These are phyloP conservation scores for Rattus norvegicus DNA, from an alignment of 2,113 vertebrate genomes.

Conservation along the genomic window DNA sequence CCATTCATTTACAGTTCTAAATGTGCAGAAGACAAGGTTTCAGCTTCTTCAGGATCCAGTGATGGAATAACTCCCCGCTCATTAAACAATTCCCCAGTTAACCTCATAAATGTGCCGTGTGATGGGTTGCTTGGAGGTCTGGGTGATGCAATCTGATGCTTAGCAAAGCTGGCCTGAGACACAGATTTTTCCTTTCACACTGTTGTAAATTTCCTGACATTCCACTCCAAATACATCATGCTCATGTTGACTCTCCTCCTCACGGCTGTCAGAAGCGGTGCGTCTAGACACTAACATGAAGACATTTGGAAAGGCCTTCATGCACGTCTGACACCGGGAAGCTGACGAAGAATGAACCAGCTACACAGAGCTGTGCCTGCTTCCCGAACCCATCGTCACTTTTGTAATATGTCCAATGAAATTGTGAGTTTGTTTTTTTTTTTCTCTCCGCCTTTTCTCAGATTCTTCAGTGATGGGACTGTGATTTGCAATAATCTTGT, in stretches of 20 bases:
- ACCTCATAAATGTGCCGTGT: not conserved
- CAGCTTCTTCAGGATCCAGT: not conserved
- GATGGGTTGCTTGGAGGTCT: not conserved
- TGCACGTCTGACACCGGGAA: constrained; percentile 51
- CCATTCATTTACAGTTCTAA: not conserved
- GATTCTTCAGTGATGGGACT: constrained; percentile 80
- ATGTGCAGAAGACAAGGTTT: not conserved
- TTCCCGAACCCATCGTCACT: constrained; percentile 77
- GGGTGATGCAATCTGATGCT: not conserved
- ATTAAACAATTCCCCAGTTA: not conserved
- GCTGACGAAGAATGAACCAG: constrained; percentile 61
- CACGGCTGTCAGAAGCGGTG: not conserved
- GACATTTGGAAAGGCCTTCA: constrained; percentile 57
- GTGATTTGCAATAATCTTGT: constrained; percentile 87
- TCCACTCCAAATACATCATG: not conserved
- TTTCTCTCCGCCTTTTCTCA: constrained; percentile 36
- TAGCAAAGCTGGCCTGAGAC: not conserved
- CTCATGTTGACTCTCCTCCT: constrained; percentile 25
- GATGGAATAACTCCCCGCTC: constrained; percentile 1
- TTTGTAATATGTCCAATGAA: constrained; percentile 77
- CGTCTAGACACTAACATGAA: constrained; percentile 7
- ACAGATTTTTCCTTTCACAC: not conserved
- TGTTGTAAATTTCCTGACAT: not conserved
- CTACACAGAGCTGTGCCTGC: constrained; percentile 76
- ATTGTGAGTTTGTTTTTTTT: constrained; percentile 56